phyloP scores from a whole-genome alignment of 1,140 invertebrate genomes.

The Apis laboriosa region DNA sequence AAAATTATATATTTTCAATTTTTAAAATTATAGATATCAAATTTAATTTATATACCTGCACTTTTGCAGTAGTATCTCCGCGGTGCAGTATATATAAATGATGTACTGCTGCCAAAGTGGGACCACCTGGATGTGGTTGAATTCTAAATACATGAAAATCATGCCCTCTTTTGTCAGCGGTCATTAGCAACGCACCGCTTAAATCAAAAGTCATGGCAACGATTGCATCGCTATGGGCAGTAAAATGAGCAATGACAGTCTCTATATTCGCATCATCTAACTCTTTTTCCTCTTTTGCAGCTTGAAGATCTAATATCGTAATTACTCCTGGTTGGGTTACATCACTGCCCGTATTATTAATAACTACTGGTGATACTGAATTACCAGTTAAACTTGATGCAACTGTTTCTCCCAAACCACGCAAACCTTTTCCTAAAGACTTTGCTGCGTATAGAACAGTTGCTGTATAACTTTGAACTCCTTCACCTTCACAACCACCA shows the following conservation, averaged over 20 bases:
- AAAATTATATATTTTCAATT: not conserved
- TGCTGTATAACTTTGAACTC: conserved; percentile 95
- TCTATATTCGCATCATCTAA: conserved; percentile 82
- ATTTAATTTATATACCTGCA: conserved; percentile 81
- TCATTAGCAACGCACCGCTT: conserved; percentile 94
- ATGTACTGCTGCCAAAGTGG: conserved; percentile 94
- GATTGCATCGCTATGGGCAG: conserved; percentile 95
- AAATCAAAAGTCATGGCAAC: conserved; percentile 95
- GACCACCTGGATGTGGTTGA: conserved; percentile 94
- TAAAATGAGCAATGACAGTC: conserved; percentile 95
- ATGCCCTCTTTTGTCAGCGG: conserved; percentile 96
- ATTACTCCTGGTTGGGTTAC: conserved; percentile 90
- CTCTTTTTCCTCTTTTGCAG: conserved; percentile 82
- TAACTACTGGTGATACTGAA: conserved; percentile 75
- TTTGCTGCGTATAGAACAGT: conserved; percentile 97
- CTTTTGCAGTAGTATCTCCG: conserved; percentile 91
- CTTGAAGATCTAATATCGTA: conserved; percentile 92
- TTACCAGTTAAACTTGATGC: conserved; percentile 92
- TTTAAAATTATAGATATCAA: not conserved
- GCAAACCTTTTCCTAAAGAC: conserved; percentile 90
- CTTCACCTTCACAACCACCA: conserved; percentile 90
- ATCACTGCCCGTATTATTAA: conserved; percentile 77
- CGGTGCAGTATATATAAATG: conserved; percentile 97
- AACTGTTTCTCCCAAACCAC: conserved; percentile 96
- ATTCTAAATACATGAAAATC: conserved; percentile 98